Evolutionary conservation across 2,888 invertebrate species (phyloP), one percentile per base, ranked within the genome.

Genomic region (Drosophila longiperda): DNA sequence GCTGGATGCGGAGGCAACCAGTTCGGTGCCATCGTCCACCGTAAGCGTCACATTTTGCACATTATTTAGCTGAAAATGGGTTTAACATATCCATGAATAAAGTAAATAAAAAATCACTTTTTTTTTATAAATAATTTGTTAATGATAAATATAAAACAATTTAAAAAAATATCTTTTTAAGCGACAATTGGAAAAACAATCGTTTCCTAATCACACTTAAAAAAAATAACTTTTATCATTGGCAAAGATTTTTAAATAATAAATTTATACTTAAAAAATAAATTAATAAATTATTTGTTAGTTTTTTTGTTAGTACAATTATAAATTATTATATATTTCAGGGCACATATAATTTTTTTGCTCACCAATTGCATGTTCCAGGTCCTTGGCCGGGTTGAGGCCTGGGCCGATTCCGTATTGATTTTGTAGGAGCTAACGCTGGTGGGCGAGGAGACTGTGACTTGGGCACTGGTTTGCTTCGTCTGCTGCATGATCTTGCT

Each of bases 401-500:
- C 57, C 1, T 77, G 74, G 7, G 83, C 42, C 40, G 82, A 74
- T 62, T 90, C 83, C 7, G 91, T 91, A 55, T 91, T 92, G 49
- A 91, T 91, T 73, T 91, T 91, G 64, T 91, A 91, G 58, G 91
- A 91, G 66, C 90, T 92, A 66, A 91, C 91, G 90, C 93, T 91
- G 74, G 91, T 90, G 64, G 91, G 90, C 48, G 92, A 91, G 20
- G 92, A 92, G 36, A 93, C 92, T 6, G 92, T 93, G 45, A 93
- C 92, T 82, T 92, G 92, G 45, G 93, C 93, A 73, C 93, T 93
- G 61, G 95, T 95, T 85, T 95, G 95, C 91, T 96, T 96, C 23
- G 96, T 96, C 92, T 96, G 96, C 89, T 96, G 95, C 95, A 96
- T 96, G 84, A 96, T 96, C 93, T 96, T 96, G 92, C 96, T 96